phyloP scores from a whole-genome alignment of 2,888 invertebrate species.

The Malachius bipustulatus region DNA sequence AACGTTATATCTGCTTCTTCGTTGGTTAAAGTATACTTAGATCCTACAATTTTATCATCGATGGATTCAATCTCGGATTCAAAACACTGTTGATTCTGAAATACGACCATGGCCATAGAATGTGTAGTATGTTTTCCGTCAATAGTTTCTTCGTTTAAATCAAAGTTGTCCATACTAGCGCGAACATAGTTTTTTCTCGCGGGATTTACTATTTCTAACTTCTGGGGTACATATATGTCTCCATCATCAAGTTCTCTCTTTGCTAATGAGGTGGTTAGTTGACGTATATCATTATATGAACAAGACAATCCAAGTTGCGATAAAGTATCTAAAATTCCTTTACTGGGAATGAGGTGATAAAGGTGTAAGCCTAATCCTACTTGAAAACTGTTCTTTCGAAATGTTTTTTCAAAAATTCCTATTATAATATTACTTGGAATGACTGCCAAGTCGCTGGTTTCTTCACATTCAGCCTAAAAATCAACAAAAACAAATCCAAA shows the following conservation, averaged over 20 bases:
- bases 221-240: slow-evolving; percentile 1
- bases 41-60: neutral
- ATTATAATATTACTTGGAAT: too few relatives aligned
- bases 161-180: slow-evolving; percentile 1
- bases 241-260: slow-evolving; percentile 4
- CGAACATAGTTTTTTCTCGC: slow-evolving; percentile 1
- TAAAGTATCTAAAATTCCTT: too few relatives aligned
- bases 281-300: slow-evolving; percentile 7
- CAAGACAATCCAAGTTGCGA: slow-evolving; percentile 5
- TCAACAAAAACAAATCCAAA: too few relatives aligned
- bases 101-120: slow-evolving; percentile 9
- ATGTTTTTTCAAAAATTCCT: too few relatives aligned
- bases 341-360: too few relatives aligned
- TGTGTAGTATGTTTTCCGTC: slow-evolving; percentile 11
- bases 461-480: too few relatives aligned
- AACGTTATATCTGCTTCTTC: neutral
- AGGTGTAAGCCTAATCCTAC: too few relatives aligned
- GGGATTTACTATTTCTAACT: neutral
- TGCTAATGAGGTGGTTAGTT: slow-evolving; percentile 6
- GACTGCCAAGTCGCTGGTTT: too few relatives aligned
- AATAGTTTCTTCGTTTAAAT: slow-evolving; percentile 1
- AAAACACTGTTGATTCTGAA: slow-evolving; percentile 3
- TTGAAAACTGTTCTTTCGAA: too few relatives aligned
- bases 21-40: neutral
- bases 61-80: neutral